Evolutionary conservation across 2,797 vertebrate genomes (phyloP).

Genomic region (Lophotriccus pileatus): DNA sequence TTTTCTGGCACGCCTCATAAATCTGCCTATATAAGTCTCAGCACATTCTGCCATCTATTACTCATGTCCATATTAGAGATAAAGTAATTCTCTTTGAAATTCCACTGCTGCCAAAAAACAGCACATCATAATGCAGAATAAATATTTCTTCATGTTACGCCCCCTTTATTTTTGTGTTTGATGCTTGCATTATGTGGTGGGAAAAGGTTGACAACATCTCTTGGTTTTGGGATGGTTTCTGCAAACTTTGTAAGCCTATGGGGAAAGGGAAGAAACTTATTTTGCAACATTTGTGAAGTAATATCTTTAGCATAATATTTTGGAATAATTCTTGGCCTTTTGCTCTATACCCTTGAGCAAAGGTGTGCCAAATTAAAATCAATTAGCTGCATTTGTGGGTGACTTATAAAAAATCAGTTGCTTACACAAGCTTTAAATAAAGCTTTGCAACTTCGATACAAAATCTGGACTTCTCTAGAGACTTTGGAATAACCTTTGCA

Average conservation of each 20-base stretch:
- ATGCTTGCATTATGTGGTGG: background rate
- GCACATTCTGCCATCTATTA: constrained; percentile 65
- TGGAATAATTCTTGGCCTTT: background rate
- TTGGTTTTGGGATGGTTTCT: background rate
- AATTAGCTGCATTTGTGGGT: background rate
- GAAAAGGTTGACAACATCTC: background rate
- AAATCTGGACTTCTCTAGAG: background rate
- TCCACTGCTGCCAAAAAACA: constrained; percentile 44
- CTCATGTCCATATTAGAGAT: constrained; percentile 61
- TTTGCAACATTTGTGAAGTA: background rate
- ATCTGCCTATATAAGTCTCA: constrained; percentile 64
- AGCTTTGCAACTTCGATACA: background rate
- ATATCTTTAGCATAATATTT: background rate
- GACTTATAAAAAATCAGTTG: background rate
- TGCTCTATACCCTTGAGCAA: background rate
- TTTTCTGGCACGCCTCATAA: constrained; percentile 60
- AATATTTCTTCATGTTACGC: constrained; percentile 14
- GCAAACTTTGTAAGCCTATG: background rate
- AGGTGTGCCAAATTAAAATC: background rate
- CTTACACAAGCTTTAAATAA: background rate
- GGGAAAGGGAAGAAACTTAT: background rate
- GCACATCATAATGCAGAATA: constrained; percentile 26
- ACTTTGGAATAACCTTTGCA: background rate
- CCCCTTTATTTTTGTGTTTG: constrained; percentile 6
- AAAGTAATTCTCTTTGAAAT: constrained; percentile 61